These are phyloP conservation scores for Cariama cristata DNA, from an alignment of 2,113 vertebrate species.

Conservation along the genomic window DNA sequence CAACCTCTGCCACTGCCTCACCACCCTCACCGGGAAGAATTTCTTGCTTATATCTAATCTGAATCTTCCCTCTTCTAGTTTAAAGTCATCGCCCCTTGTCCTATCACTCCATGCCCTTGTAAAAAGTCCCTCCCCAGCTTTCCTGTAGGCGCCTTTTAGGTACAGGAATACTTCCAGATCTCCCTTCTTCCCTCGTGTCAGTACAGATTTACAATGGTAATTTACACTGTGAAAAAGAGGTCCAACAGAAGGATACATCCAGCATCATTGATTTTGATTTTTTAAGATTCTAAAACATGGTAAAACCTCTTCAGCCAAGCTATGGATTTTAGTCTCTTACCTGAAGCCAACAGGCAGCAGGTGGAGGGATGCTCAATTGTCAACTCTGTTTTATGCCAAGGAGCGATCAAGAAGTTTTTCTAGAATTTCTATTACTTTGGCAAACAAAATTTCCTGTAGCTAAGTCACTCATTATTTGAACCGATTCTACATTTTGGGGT, in stretches of 20 bases:
- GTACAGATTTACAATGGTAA: not conserved
- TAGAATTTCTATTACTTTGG: not conserved
- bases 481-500: not conserved
- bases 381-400: not conserved
- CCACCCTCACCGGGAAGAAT: too few species aligned
- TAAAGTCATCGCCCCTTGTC: too few species aligned
- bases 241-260: not conserved
- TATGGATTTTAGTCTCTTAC: not conserved
- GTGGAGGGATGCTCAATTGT: not conserved
- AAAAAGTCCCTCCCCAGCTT: too few species aligned
- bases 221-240: not conserved
- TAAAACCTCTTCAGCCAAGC: not conserved
- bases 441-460: not conserved
- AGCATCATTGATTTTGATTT: not conserved
- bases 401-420: not conserved
- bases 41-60: too few species aligned
- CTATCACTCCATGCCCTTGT: too few species aligned
- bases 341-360: not conserved
- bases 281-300: not conserved
- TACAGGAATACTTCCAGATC: not conserved
- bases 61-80: too few species aligned
- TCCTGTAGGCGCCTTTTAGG: too few species aligned
- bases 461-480: not conserved
- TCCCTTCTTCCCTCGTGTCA: not conserved
- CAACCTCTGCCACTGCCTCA: too few species aligned